phyloP scores from a whole-genome alignment of 2,113 vertebrate genomes.

The Rhabdomys dilectus region DNA sequence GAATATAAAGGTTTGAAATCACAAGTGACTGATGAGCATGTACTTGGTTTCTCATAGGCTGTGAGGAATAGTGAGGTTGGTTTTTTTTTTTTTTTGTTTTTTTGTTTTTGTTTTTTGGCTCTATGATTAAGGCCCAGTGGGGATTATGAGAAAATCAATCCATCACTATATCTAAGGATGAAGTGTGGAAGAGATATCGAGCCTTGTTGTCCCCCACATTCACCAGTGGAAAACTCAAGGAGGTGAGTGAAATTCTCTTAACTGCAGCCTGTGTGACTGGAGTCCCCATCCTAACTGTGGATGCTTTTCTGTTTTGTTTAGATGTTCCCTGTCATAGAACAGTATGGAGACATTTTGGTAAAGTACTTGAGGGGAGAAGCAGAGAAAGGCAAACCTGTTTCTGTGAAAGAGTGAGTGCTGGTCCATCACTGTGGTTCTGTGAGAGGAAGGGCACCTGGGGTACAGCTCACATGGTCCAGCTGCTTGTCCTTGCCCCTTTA shows the following conservation, averaged over 20 bases:
- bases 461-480: not conserved
- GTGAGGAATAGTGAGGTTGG: not conserved
- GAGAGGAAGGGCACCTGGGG: too few species aligned
- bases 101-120: too few species aligned
- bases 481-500: not conserved
- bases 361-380: slow-evolving; percentile 85
- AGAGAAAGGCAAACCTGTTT: slow-evolving; percentile 69
- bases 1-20: not conserved
- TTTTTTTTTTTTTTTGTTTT: too few species aligned
- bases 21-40: not conserved
- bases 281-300: not conserved
- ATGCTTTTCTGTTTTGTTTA: not conserved
- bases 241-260: slow-evolving; percentile 83
- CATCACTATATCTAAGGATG: not conserved
- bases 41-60: not conserved
- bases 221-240: slow-evolving; percentile 92
- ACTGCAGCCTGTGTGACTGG: too few species aligned
- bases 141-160: too few species aligned
- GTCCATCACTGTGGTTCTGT: not conserved
- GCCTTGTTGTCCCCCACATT: slow-evolving; percentile 91
- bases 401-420: slow-evolving; percentile 85
- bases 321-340: not conserved
- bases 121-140: too few species aligned
- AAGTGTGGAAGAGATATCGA: slow-evolving; percentile 89
- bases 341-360: slow-evolving; percentile 81